Evolutionary conservation across 2,113 vertebrate species (phyloP).

Genomic region (Tetraodon nigroviridis): DNA sequence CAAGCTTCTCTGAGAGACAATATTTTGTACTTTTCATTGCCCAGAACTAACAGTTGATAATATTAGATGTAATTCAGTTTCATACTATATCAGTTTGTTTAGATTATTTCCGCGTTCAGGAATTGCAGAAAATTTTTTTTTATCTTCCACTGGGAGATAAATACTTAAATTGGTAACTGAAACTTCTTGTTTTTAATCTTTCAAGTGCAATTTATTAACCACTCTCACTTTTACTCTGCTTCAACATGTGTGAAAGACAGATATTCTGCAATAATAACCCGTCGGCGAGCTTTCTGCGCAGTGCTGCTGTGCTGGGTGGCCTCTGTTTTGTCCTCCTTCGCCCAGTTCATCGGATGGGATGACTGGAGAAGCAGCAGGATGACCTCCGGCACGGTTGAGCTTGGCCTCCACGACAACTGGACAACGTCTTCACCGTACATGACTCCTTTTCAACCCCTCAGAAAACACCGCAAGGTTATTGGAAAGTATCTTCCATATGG

Average conservation of each 20-base stretch:
- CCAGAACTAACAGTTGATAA: too few species aligned
- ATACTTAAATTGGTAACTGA: too few species aligned
- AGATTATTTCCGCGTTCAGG: too few species aligned
- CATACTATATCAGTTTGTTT: too few species aligned
- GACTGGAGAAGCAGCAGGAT: constrained; percentile 14
- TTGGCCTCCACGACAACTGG: constrained; percentile 51
- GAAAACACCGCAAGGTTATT: constrained; percentile 57
- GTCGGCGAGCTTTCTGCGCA: constrained; percentile 50
- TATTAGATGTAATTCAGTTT: too few species aligned
- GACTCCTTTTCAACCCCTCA: not conserved
- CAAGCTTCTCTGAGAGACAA: too few species aligned
- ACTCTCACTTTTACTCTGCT: too few species aligned
- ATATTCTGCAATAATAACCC: constrained; percentile 65
- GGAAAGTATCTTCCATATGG: constrained; percentile 64
- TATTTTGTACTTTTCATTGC: too few species aligned
- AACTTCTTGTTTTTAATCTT: not conserved
- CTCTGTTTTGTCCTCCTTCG: constrained; percentile 73
- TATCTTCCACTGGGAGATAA: too few species aligned
- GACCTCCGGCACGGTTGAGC: constrained; percentile 21
- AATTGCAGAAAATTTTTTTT: too few species aligned
- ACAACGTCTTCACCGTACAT: constrained; percentile 42
- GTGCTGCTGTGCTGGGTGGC: constrained; percentile 74
- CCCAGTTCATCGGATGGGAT: constrained; percentile 72
- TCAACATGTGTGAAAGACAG: constrained; percentile 48
- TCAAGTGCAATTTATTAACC: not conserved